Base-by-base conservation (phyloP, 2,888 invertebrate genomes). In the Drosophila mayaguana region DNA sequence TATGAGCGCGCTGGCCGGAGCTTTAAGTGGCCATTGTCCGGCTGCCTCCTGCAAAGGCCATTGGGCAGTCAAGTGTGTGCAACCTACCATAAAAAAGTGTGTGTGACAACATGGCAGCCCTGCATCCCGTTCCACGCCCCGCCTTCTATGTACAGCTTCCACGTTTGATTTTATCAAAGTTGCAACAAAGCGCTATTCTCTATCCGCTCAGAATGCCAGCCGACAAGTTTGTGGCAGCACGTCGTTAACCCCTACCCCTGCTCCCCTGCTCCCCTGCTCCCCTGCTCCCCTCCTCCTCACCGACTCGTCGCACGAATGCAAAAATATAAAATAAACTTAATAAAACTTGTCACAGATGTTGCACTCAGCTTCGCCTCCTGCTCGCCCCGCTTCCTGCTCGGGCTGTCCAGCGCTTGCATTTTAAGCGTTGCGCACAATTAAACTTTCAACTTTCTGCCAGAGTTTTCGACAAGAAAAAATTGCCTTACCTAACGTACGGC, bases 341-440 rank as follows among this genome's bases (percentile, higher is more conserved):
- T 85, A 87, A 82, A 84, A 87, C 78, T 84, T 87, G 88, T 87
- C 84, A 81, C 84, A 80, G 80, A 75, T 82, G 86, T 67, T 76
- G 72, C 67, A 59, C 56, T 69, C 65, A 50, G 63, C 20, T 3
- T 28, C 53, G n/a, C 28, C 38, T 50, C 16, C 62, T 40, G 46
- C 28, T 43, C 25, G 46, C 28, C 42, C 28, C 28, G 5, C 54
- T 12, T 14, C 45, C 36, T 18, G 56, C 48, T 25, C 57, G 25
- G 63, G 2, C 70, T 56, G 66, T 74, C 66, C 62, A 25, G 55
- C 67, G 53, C 42, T 55, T 78, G 77, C 77, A 74, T 71, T 78
- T 78, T 80, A 80, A 85, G 78, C 81, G 84, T 74, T 88, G 79
- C 81, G 84, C 89, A 88, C 89, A 88, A 88, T 88, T 88, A 88